A percentile compares a stretch with the other conserved stretches of the same genome.
These are phyloP conservation scores for Stenchaetothrips biformis DNA, from an alignment of 2,888 invertebrate genomes.

Conservation along the genomic window DNA sequence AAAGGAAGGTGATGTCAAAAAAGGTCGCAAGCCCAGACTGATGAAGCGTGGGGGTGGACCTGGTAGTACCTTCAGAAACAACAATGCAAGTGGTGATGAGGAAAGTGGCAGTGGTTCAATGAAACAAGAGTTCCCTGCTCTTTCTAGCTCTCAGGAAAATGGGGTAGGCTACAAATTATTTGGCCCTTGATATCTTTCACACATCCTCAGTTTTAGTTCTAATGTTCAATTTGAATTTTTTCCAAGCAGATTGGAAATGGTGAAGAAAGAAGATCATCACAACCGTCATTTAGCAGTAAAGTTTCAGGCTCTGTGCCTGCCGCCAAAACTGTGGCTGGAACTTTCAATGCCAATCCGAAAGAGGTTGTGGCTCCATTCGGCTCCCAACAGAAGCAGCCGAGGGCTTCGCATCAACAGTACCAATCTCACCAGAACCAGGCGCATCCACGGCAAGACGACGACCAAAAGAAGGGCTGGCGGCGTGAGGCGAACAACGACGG, in stretches of 20 bases:
- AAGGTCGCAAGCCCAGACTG: background rate
- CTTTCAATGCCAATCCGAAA: background rate
- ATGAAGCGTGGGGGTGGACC: background rate
- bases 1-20: background rate
- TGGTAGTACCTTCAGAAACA: background rate
- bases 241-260: background rate
- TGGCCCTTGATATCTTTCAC: background rate
- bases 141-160: background rate
- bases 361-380: slow-evolving; percentile 3
- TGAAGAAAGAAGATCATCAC: background rate
- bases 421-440: background rate
- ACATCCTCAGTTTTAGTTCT: too few relatives aligned
- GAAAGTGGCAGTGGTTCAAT: background rate
- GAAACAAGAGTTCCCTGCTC: background rate
- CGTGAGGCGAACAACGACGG: background rate
- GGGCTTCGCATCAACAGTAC: background rate
- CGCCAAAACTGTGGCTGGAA: background rate
- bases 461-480: background rate
- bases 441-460: background rate
- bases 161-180: background rate
- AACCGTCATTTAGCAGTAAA: background rate
- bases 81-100: background rate
- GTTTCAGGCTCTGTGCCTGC: background rate
- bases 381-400: background rate
- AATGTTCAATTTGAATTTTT: background rate